Conservation (phyloP, 2,113 vertebrate species). For the Jaculus jaculus region DNA sequence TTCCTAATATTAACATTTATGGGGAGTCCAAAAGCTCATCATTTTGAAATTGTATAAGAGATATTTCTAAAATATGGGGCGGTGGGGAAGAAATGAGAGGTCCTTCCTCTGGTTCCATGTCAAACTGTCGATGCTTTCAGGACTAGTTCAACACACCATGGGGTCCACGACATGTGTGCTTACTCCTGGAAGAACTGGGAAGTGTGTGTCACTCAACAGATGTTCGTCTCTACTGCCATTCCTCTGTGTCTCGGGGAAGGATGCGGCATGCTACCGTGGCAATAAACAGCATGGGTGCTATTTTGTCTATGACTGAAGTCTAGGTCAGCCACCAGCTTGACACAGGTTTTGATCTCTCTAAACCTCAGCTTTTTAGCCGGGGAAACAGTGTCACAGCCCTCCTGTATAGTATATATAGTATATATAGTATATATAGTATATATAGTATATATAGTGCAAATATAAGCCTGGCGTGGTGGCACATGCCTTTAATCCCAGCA, state of each 20-base stretch:
- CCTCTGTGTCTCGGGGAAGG: background rate
- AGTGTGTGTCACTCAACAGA: background rate
- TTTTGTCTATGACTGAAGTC: background rate
- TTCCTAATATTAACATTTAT: slow-evolving; percentile 35
- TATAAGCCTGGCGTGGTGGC: too few species aligned
- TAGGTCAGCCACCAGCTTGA: background rate
- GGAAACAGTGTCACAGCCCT: background rate
- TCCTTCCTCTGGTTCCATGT: background rate
- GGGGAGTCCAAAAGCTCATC: background rate
- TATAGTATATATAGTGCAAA: too few species aligned
- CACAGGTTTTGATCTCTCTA: background rate
- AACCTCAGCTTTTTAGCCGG: background rate
- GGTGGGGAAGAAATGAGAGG: background rate
- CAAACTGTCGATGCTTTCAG: background rate
- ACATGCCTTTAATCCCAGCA: too few species aligned
- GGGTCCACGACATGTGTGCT: too few species aligned
- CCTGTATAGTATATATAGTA: too few species aligned
- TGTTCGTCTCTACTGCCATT: background rate
- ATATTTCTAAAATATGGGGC: background rate
- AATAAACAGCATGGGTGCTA: background rate
- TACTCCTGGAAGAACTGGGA: background rate
- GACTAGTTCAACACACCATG: background rate
- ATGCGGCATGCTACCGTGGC: background rate
- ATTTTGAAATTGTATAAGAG: background rate
- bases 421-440: too few species aligned